Evolutionary conservation across 2,797 vertebrate species (phyloP), one percentile per base, ranked within the genome.

Genomic region (Amniataba percoides): DNA sequence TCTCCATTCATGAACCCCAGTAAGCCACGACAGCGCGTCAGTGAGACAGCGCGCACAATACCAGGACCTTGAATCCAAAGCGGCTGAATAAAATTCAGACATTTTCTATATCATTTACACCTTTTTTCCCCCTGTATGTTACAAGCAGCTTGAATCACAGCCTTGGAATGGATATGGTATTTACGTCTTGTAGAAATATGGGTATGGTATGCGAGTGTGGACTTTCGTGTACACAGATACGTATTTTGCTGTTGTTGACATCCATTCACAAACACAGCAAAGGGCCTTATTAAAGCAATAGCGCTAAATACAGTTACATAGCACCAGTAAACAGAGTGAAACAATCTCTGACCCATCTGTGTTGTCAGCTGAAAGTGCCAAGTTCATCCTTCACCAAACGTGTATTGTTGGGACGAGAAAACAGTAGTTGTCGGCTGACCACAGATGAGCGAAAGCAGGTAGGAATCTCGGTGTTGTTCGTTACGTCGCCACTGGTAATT

Each of bases 391-490:
- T 80, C 53, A 78, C 40, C 59, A 72, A 58, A 74, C 63, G 36
- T 25, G 21, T 69, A 23, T 71, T 83, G 70, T 69, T 51, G 36
- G 48, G 23, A 19, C 23, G 62, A 69, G 66, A 89, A 78, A 90
- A 87, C 82, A 87, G 71, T 77, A 58, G 69, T 87, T 89, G 51
- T n/a, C 56, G 52, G 64, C 23, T 67, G 48, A 84, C 87, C 84
- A 78, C 81, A 77, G 60, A 23, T 18, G 25, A 72, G 62, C 45
- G 66, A 74, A 86, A 82, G 73, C 80, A 78, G 58, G 61, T 45
- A 18, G 16, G 51, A 72, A 66, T 68, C 63, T 61, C 52, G 58
- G 4, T 87, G 83, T 68, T 88, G 77, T 81, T 74, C 23, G 7
- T 72, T 55, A 27, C 15, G 27, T 60, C 74, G 55, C 46, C 61